These are phyloP conservation scores for Pterostichus niger DNA, from an alignment of 2,888 invertebrate genomes.

Conservation along the genomic window DNA sequence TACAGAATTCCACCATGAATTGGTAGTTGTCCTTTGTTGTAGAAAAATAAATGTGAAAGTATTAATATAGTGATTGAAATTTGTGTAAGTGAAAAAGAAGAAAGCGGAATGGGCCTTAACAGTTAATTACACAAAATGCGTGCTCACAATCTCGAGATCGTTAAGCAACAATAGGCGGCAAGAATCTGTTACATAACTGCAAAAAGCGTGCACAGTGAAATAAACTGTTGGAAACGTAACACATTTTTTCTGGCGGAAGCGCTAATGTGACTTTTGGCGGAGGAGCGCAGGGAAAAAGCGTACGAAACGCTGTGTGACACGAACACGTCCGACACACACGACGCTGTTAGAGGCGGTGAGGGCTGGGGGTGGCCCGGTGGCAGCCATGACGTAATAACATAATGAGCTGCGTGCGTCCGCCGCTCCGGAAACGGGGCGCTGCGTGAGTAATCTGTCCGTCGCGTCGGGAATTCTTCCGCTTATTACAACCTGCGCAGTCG, in stretches of 20 bases:
- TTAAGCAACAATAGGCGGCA: constrained; percentile 18
- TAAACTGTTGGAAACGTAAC: constrained; percentile 20
- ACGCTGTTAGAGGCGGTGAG: neutral
- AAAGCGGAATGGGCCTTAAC: too few species aligned
- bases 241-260: constrained; percentile 36
- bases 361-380: neutral
- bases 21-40: too few species aligned
- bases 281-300: neutral
- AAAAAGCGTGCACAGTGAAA: neutral
- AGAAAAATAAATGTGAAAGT: too few species aligned
- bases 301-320: neutral
- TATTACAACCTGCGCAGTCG: constrained; percentile 68
- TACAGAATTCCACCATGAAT: too few species aligned
- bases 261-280: constrained; percentile 33
- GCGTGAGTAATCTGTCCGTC: constrained; percentile 70
- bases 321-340: constrained; percentile 37
- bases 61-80: too few species aligned
- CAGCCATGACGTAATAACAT: constrained; percentile 49
- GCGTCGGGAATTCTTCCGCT: constrained; percentile 69
- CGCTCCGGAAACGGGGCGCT: constrained; percentile 65
- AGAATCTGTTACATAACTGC: constrained; percentile 27
- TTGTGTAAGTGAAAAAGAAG: too few species aligned
- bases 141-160: constrained; percentile 37
- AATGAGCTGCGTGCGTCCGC: constrained; percentile 58
- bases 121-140: neutral